Evolutionary conservation across 2,113 vertebrate species (phyloP).

Genomic region (Spheniscus mendiculus): DNA sequence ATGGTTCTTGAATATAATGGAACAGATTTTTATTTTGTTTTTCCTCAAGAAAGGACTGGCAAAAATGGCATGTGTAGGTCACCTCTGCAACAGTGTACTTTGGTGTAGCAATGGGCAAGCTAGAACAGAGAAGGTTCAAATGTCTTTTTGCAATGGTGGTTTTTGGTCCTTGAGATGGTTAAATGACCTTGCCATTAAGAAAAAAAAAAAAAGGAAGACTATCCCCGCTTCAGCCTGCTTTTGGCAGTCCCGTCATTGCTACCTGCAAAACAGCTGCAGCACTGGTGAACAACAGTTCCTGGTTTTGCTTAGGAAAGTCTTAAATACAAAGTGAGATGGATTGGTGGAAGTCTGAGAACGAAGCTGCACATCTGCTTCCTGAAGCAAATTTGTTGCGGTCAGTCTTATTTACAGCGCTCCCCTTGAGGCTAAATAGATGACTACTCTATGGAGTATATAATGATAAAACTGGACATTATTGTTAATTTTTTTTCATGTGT

Average conservation of each 20-base stretch:
- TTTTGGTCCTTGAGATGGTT: background rate
- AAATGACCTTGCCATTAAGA: background rate
- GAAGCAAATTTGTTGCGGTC: background rate
- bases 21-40: background rate
- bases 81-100: background rate
- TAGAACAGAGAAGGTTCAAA: background rate
- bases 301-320: background rate
- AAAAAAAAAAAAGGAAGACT: no score
- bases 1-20: background rate
- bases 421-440: background rate
- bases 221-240: background rate
- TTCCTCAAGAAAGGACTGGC: background rate
- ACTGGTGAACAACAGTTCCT: background rate
- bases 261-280: background rate
- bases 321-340: background rate
- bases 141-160: background rate
- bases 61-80: rapidly evolving
- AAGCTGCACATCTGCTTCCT: background rate
- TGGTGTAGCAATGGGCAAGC: background rate
- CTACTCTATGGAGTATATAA: background rate
- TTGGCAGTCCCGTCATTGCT: background rate
- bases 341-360: background rate
- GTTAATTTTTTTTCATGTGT: background rate
- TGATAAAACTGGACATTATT: background rate
- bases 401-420: background rate